Evolutionary conservation across 2,888 invertebrate species (phyloP), one percentile per base, ranked within the genome.

Genomic region (Xestoiulus laeticollis): DNA sequence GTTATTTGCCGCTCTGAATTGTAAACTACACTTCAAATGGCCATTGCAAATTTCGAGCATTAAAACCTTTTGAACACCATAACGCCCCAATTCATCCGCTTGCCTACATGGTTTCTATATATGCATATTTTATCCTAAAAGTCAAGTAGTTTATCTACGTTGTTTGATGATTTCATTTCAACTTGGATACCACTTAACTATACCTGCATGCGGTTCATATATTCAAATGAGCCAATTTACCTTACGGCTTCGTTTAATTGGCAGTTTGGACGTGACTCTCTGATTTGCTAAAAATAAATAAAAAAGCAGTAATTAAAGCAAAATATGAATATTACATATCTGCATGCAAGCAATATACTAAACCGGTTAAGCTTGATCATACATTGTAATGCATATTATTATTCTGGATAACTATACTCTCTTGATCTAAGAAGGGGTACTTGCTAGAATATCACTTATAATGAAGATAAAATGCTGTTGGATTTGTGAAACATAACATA

Each of bases 191-290:
- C 48, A 48, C 26, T 78, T 26, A 26, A 68, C 26, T 26, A n/a
- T 78, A 78, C 78, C 30, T 78, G 26, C 6, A 59, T 59, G 44
- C 44, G 48, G 59, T 22, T 78, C 14, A 78, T 30, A 14, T 14
- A 30, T 30, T 16, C 78, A 30, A 78, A 78, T 3, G 14, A 30
- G 8, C 14, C 14, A n/a, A 85, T 32, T 48, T 86, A 86, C 86
- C 86, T 86, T 86, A 48, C 19, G 32, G 86, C 44, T 53, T 86
- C 86, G 48, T 86, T 86, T 26, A 86, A 6, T 30, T 44, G 22
- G 44, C 32, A 53, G 12, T 53, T 32, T 19, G 86, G 26, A 48
- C 44, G 32, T 33, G 14, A 3, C 19, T 86, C 86, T 10, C 48
- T 14, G 10, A 86, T 48, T 86, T 86, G 86, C 86, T 86, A 22